These are phyloP conservation scores for Percopsis transmontana DNA, from an alignment of 2,113 vertebrate genomes.

Conservation along the genomic window DNA sequence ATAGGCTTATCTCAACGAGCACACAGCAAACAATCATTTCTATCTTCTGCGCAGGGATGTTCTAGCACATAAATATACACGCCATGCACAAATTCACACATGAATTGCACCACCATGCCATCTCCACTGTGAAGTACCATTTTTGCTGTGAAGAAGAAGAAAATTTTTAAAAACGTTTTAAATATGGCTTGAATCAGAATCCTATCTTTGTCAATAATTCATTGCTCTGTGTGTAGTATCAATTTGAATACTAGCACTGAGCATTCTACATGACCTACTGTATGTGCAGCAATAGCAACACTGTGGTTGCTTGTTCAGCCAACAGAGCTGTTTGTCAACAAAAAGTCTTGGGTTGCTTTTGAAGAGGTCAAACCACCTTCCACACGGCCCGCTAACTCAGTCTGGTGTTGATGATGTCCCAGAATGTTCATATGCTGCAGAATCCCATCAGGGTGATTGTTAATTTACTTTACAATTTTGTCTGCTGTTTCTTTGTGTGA, in stretches of 20 bases:
- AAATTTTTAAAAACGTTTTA: not conserved
- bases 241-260: constrained; percentile 42
- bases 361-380: too few relatives aligned
- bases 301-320: constrained; percentile 48
- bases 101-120: constrained; percentile 44
- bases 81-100: constrained; percentile 22
- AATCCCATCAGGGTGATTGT: too few relatives aligned
- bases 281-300: constrained; percentile 61
- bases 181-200: constrained; percentile 20
- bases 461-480: too few relatives aligned
- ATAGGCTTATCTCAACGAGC: constrained; percentile 60
- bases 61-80: constrained; percentile 1
- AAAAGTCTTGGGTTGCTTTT: not conserved
- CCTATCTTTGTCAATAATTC: not conserved
- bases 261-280: constrained; percentile 20
- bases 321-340: constrained; percentile 23
- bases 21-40: constrained; percentile 57
- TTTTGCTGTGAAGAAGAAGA: constrained; percentile 57
- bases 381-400: too few relatives aligned
- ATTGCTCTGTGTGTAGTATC: constrained; percentile 9
- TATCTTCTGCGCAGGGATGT: constrained; percentile 39
- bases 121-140: constrained; percentile 69
- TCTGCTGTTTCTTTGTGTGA: too few relatives aligned
- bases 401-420: too few relatives aligned
- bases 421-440: too few relatives aligned